These are phyloP conservation scores for Pedetes capensis DNA, from an alignment of 2,113 vertebrate genomes.

Conservation along the genomic window DNA sequence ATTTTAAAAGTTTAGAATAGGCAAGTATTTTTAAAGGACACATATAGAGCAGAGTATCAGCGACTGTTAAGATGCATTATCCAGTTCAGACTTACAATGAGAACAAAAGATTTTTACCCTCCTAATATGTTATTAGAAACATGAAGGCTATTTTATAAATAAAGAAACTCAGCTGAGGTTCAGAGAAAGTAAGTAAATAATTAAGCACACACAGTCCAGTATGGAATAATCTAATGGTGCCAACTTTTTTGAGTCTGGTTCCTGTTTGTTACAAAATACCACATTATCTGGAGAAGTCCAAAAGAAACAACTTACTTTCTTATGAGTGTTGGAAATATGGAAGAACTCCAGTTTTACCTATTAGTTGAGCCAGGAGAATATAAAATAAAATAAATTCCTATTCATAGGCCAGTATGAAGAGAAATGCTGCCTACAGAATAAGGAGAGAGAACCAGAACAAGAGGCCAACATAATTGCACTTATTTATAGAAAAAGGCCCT, in stretches of 20 bases:
- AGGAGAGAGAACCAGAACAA: background rate
- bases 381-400: background rate
- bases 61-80: background rate
- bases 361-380: background rate
- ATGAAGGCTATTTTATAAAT: background rate
- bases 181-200: background rate
- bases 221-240: background rate
- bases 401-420: background rate
- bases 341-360: background rate
- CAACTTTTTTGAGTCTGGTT: background rate
- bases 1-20: background rate
- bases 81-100: background rate
- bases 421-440: background rate
- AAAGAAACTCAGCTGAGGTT: background rate
- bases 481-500: background rate
- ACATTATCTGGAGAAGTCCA: background rate
- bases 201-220: background rate
- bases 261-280: background rate
- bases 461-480: background rate
- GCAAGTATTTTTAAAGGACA: background rate
- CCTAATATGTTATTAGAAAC: background rate
- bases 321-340: background rate
- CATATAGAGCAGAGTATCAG: background rate
- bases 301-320: conserved; percentile 7
- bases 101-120: background rate